Evolutionary conservation across 1,140 invertebrate genomes (phyloP).

Genomic region (Bradysia coprophila): DNA sequence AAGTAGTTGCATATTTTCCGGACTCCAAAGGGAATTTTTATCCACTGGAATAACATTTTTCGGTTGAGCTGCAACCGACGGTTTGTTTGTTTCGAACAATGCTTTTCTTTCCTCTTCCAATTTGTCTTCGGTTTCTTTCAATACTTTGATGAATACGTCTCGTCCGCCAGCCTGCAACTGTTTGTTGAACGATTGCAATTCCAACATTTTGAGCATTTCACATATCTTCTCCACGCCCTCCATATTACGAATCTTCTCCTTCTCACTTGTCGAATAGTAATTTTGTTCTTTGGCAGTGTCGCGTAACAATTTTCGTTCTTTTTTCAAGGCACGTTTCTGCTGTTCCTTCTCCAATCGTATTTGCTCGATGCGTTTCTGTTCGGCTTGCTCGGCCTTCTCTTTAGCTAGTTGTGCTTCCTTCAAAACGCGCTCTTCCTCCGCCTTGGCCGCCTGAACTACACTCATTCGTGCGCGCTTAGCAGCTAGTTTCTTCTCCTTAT

Average conservation of each 20-base stretch:
- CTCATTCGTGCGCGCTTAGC: constrained; percentile 81
- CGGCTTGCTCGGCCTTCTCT: constrained; percentile 65
- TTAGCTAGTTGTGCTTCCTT: constrained; percentile 56
- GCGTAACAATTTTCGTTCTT: constrained; percentile 69
- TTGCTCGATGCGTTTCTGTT: constrained; percentile 57
- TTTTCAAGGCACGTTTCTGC: constrained; percentile 63
- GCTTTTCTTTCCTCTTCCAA: constrained; percentile 55
- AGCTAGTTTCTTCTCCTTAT: constrained; percentile 79
- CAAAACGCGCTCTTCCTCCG: constrained; percentile 58
- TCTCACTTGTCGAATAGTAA: constrained; percentile 58
- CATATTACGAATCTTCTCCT: constrained; percentile 66
- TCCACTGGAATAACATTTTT: constrained; percentile 25
- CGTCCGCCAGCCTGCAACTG: constrained; percentile 42
- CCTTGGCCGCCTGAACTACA: constrained; percentile 60
- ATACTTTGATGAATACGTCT: constrained; percentile 37
- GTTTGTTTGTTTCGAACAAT: constrained; percentile 28
- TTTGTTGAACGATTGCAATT: constrained; percentile 61
- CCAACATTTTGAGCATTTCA: constrained; percentile 49
- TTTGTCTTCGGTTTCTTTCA: constrained; percentile 49
- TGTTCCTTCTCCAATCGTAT: constrained; percentile 74
- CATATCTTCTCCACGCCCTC: constrained; percentile 79
- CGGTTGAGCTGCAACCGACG: constrained; percentile 8
- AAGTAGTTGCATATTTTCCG: constrained; percentile 65
- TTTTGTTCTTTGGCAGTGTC: constrained; percentile 74
- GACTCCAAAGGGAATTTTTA: constrained; percentile 45